Conservation (phyloP, 2,797 vertebrate genomes). For the Alosa sapidissima region DNA sequence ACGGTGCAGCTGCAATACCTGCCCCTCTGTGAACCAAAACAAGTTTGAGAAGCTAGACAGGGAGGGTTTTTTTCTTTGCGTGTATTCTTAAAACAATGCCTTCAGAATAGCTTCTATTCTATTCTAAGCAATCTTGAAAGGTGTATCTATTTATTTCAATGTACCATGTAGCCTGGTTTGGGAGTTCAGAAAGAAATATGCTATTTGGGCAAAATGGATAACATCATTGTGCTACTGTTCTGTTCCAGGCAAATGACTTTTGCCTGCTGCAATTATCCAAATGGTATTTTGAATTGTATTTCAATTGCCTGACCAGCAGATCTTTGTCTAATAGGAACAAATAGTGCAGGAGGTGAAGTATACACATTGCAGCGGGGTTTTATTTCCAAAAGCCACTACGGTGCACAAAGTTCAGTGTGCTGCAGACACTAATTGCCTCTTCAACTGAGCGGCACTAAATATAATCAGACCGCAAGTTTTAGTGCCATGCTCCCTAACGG, state of each 20-base stretch:
- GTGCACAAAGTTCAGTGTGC: slow-evolving; percentile 55
- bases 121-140: neutral
- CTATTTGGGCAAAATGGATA: slow-evolving; percentile 51
- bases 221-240: slow-evolving; percentile 46
- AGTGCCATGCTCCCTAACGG: slow-evolving; percentile 63
- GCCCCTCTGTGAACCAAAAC: neutral
- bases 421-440: slow-evolving; percentile 71
- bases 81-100: neutral
- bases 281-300: slow-evolving; percentile 15
- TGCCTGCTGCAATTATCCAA: slow-evolving; percentile 56
- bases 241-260: slow-evolving; percentile 55
- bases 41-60: neutral
- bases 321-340: slow-evolving; percentile 25
- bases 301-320: neutral
- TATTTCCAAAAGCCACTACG: slow-evolving; percentile 59
- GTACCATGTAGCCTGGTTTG: neutral
- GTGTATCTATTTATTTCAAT: neutral
- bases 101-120: neutral
- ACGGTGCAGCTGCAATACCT: neutral
- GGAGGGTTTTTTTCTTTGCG: neutral
- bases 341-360: slow-evolving; percentile 45
- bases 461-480: slow-evolving; percentile 75
- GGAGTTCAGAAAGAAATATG: slow-evolving; percentile 46
- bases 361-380: slow-evolving; percentile 58
- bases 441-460: slow-evolving; percentile 68